phyloP scores from a whole-genome alignment of 2,113 vertebrate genomes.

The Rostratula benghalensis region DNA sequence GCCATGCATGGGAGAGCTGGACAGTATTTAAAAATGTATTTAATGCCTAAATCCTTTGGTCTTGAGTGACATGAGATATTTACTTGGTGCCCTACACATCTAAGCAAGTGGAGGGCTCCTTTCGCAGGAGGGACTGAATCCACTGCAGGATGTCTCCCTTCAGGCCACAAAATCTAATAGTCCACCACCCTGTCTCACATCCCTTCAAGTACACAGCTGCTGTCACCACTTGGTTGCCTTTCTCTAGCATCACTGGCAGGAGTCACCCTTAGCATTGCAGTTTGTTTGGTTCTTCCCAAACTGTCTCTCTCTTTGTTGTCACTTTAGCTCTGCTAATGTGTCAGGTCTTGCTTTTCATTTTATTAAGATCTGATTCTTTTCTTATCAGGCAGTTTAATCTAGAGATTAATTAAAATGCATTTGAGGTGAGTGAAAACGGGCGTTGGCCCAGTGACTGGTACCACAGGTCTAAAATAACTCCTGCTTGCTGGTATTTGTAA shows the following conservation, averaged over 20 bases:
- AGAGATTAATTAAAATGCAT: not conserved
- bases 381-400: not conserved
- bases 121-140: not conserved
- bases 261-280: not conserved
- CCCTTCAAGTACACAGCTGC: not conserved
- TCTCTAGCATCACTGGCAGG: not conserved
- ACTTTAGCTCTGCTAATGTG: not conserved
- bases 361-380: not conserved
- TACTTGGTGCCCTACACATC: not conserved
- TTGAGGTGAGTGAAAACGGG: not conserved
- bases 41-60: not conserved
- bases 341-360: not conserved
- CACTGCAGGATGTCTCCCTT: not conserved
- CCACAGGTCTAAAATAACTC: not conserved
- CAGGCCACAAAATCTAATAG: not conserved
- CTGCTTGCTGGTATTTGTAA: not conserved
- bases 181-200: not conserved
- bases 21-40: not conserved
- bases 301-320: accelerated
- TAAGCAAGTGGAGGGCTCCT: not conserved
- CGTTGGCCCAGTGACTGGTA: not conserved
- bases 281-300: not conserved
- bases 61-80: not conserved
- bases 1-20: not conserved
- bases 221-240: not conserved